A percentile compares a stretch with the other conserved stretches of the same genome.
Conservation (phyloP, 1,140 invertebrate genomes). For the Dreissena polymorpha region DNA sequence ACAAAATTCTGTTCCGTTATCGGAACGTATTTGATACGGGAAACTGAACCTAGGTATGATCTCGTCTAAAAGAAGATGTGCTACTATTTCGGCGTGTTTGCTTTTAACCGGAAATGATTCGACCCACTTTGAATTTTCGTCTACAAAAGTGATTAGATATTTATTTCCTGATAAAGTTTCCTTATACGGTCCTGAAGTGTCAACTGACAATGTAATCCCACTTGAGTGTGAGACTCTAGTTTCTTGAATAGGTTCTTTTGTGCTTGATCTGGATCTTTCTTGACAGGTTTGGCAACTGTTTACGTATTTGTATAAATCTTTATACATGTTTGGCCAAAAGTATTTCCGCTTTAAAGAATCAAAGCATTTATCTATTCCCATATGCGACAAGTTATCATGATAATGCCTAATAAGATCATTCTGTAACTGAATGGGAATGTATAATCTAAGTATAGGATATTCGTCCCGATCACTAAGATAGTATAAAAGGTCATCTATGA, state of each 20-base stretch:
- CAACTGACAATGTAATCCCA: not conserved
- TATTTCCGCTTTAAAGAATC: conserved; percentile 15
- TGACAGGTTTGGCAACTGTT: not conserved
- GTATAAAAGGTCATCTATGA: too few species aligned
- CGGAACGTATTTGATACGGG: too few species aligned
- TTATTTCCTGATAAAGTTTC: conserved; percentile 5
- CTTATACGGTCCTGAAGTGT: not conserved
- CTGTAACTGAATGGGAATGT: not conserved
- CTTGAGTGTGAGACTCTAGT: conserved; percentile 4
- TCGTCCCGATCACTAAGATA: conserved; percentile 25
- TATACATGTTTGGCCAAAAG: not conserved
- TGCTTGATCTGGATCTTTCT: not conserved
- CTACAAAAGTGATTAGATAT: conserved; percentile 2
- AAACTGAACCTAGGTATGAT: not conserved
- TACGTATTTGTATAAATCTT: too few species aligned
- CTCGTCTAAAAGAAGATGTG: conserved; percentile 9
- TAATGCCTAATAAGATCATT: not conserved
- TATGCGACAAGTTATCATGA: conserved; percentile 3
- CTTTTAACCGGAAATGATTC: not conserved
- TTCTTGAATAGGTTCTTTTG: not conserved
- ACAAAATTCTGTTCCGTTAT: too few species aligned
- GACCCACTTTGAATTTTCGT: not conserved
- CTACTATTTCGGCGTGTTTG: conserved; percentile 8
- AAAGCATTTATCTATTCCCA: conserved; percentile 24
- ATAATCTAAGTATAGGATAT: conserved; percentile 20